A percentile compares a stretch with the other conserved stretches of the same genome.
Conservation (phyloP, 2,113 vertebrate genomes). For the Antechinus flavipes region DNA sequence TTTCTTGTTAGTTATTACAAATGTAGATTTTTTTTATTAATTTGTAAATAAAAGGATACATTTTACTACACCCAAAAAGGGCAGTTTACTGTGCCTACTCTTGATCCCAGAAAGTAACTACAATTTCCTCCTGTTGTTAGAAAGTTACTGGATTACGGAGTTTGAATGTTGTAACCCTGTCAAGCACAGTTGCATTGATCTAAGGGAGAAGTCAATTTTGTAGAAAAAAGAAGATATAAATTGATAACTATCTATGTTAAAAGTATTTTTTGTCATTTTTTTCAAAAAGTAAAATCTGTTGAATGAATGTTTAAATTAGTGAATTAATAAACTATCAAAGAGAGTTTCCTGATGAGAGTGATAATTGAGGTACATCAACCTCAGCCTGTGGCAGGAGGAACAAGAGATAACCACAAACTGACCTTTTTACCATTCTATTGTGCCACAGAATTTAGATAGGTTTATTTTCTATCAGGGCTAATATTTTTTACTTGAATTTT, state of each 20-base stretch:
- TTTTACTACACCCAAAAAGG: neutral
- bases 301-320: neutral
- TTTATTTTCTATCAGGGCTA: neutral
- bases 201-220: neutral
- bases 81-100: neutral
- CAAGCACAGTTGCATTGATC: neutral
- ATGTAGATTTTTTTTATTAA: neutral
- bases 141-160: neutral
- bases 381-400: neutral
- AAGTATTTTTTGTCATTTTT: neutral
- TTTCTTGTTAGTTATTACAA: neutral
- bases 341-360: neutral
- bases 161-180: neutral
- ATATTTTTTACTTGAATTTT: neutral
- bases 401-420: neutral
- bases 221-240: neutral
- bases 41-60: neutral
- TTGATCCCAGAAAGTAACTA: neutral
- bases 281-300: neutral
- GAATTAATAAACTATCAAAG: neutral
- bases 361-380: neutral
- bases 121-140: neutral
- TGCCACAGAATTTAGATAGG: neutral
- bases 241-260: neutral
- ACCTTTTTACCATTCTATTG: neutral